Conservation (phyloP, 2,113 vertebrate species). For the Lepus europaeus region DNA sequence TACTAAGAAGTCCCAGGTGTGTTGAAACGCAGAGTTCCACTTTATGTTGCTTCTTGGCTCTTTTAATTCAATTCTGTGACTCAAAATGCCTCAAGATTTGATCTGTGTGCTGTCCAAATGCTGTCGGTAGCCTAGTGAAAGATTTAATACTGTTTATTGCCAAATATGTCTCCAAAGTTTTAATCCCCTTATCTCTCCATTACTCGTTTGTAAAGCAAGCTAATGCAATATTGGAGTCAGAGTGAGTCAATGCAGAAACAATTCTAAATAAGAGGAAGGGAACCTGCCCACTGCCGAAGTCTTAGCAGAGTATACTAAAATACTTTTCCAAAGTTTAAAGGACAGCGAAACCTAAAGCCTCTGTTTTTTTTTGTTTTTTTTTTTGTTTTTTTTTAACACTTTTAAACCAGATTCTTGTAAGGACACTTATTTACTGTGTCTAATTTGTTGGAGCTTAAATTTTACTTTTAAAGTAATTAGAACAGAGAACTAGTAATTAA, state of each 20-base stretch:
- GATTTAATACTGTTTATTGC: slow-evolving; percentile 82
- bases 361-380: no score
- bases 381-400: not conserved
- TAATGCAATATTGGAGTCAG: slow-evolving; percentile 70
- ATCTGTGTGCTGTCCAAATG: slow-evolving; percentile 76
- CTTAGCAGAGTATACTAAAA: slow-evolving; percentile 57
- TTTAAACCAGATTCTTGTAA: not conserved
- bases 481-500: slow-evolving; percentile 42
- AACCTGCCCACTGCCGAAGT: slow-evolving; percentile 52
- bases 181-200: slow-evolving; percentile 80
- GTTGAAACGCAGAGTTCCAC: slow-evolving; percentile 52
- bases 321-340: slow-evolving; percentile 55
- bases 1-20: slow-evolving; percentile 50
- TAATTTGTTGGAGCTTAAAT: slow-evolving; percentile 34
- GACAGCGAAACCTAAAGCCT: not conserved
- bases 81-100: slow-evolving; percentile 74
- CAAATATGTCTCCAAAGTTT: slow-evolving; percentile 81
- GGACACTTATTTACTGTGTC: slow-evolving; percentile 32
- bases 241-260: slow-evolving; percentile 66
- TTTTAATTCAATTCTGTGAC: slow-evolving; percentile 71
- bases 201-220: slow-evolving; percentile 63
- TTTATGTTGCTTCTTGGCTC: slow-evolving; percentile 61
- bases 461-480: slow-evolving; percentile 56
- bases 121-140: slow-evolving; percentile 69
- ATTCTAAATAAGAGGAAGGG: slow-evolving; percentile 63